phyloP scores from a whole-genome alignment of 2,113 vertebrate species.

The Lethenteron reissneri region DNA sequence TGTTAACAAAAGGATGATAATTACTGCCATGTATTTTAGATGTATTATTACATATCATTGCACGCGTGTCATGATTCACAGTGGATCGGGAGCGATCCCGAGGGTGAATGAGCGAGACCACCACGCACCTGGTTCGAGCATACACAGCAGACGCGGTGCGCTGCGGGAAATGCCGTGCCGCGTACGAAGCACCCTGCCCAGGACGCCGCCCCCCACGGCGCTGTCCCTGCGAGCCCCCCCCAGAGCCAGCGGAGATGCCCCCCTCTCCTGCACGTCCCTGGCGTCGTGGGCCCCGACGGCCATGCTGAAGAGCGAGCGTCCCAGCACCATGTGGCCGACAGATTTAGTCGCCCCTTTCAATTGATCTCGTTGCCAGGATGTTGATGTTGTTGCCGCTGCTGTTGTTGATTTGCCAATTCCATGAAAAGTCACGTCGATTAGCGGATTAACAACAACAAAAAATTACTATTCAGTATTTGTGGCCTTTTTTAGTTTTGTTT shows the following conservation, averaged over 20 bases:
- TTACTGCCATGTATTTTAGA: neutral
- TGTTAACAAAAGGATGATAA: neutral
- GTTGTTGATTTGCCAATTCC: too few relatives aligned
- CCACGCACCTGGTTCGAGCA: slow-evolving; percentile 67
- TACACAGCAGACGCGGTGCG: slow-evolving; percentile 78
- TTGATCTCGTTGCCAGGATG: too few relatives aligned
- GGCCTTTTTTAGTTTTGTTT: too few relatives aligned
- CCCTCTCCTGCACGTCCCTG: slow-evolving; percentile 7
- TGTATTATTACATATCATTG: neutral
- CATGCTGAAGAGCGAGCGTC: neutral
- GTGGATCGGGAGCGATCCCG: neutral
- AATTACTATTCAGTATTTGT: too few relatives aligned
- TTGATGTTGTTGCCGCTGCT: too few relatives aligned
- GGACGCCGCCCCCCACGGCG: slow-evolving; percentile 43
- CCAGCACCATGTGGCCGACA: neutral
- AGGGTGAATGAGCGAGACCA: neutral
- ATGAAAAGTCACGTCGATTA: too few relatives aligned
- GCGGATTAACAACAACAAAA: too few relatives aligned
- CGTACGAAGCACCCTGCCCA: slow-evolving; percentile 82
- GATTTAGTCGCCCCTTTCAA: neutral
- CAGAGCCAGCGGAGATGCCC: slow-evolving; percentile 39
- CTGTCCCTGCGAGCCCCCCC: slow-evolving; percentile 37
- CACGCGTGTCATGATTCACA: neutral
- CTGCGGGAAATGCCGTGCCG: slow-evolving; percentile 72
- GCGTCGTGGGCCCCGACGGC: neutral